Conservation (phyloP, 2,797 vertebrate genomes). For the Dromococcyx pavoninus region DNA sequence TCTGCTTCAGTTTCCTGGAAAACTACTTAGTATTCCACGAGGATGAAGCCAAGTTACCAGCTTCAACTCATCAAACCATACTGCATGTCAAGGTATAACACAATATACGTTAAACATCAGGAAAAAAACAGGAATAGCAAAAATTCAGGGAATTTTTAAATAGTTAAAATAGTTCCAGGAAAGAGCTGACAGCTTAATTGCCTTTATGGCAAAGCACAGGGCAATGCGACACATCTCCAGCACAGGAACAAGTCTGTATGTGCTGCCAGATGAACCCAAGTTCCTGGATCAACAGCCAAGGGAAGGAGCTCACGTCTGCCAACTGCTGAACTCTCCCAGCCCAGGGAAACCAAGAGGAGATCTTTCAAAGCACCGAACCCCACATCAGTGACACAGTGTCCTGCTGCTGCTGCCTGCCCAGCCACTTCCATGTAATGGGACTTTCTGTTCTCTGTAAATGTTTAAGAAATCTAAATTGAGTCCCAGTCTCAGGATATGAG, state of each 20-base stretch:
- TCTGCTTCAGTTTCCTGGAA: not conserved
- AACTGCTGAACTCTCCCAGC: not conserved
- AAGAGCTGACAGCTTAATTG: not conserved
- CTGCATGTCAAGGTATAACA: not conserved
- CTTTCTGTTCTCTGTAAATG: not conserved
- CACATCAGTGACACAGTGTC: not conserved
- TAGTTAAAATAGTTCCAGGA: not conserved
- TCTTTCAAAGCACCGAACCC: not conserved
- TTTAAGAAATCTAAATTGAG: not conserved
- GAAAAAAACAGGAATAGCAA: not conserved
- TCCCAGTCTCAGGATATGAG: not conserved
- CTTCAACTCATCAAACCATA: not conserved
- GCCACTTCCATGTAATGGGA: not conserved
- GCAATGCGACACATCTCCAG: accelerated
- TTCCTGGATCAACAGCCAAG: not conserved
- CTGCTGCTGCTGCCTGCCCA: not conserved
- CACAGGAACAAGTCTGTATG: not conserved
- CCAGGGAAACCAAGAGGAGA: not conserved
- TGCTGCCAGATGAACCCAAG: not conserved
- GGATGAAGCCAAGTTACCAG: not conserved
- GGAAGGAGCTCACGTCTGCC: not conserved
- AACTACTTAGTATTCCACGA: not conserved
- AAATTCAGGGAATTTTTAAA: not conserved
- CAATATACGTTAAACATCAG: not conserved
- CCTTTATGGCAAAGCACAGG: not conserved